Base-by-base conservation (phyloP, 2,888 invertebrate genomes). In the Furcula furcula region DNA sequence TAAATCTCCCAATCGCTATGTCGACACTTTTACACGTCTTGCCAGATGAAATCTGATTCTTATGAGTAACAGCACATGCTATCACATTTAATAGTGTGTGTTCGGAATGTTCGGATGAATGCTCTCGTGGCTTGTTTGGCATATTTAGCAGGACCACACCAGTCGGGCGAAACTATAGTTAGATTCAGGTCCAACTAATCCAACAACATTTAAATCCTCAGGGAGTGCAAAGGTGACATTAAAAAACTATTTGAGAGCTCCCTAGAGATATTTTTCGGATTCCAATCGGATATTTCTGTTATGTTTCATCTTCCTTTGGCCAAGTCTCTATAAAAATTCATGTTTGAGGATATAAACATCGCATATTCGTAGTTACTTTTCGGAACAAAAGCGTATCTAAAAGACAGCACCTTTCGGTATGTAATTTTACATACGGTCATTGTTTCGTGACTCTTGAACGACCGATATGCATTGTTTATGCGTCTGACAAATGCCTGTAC, bases 11-110 rank as follows among this genome's bases (percentile, higher is more conserved):
- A 62, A 63, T 57, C 57, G 51, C 52, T 49, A 50, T 69, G 75
- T 75, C 74, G 74, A 73, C 77, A 74, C 73, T 65, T 72, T 67
- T 65, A 65, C 65, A 65, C 43, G 61, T 64, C 62, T 67, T 56
- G 65, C 62, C 54, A 69, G 58, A 71, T 68, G 79, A 76, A 83
- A 84, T 79, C 74, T 66, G 77, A 85, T 54, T 58, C 76, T 72
- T 63, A 72, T 71, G 73, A 76, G 72, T 80, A 76, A 72, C 70
- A 67, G 67, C 65, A 65, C 58, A 61, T 56, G 64, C 61, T 71
- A 75, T 76, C 66, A 65, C 62, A 64, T 79, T 80, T 76, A 72
- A 75, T 62, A 66, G 64, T 55, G 51, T 51, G 57, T 67, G 64
- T 56, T 56, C 58, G 64, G 51, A 52, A 56, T 67, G 64, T 56